A percentile compares a stretch with the other conserved stretches of the same genome.
Conservation (phyloP, 64 coral and sea anemone genomes). For the Porites lutea region DNA sequence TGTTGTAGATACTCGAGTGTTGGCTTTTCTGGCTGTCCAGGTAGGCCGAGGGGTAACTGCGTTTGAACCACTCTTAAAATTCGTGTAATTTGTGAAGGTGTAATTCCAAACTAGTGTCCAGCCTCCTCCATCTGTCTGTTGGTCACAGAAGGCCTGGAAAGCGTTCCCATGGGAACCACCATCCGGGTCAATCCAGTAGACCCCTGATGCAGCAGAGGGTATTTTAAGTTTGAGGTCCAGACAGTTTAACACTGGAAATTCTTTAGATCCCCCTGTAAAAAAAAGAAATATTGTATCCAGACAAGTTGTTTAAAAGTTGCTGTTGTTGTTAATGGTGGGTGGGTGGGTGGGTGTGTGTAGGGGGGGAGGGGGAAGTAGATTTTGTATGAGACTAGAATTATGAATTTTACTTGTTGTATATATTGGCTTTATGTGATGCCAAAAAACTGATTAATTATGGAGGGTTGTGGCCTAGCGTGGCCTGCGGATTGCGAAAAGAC, state of each 20-base stretch:
- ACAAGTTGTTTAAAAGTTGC: too few relatives aligned
- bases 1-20: conserved; percentile 34
- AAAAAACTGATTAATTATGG: too few relatives aligned
- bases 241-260: neutral
- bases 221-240: neutral
- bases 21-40: neutral
- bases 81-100: neutral
- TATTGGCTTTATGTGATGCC: too few relatives aligned
- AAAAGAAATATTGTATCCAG: too few relatives aligned
- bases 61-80: neutral
- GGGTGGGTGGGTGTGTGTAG: too few relatives aligned
- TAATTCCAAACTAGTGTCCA: conserved; percentile 44
- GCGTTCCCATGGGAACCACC: conserved; percentile 14
- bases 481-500: too few relatives aligned
- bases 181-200: conserved; percentile 49
- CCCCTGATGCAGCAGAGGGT: neutral
- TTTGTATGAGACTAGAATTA: too few relatives aligned
- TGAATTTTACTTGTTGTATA: too few relatives aligned
- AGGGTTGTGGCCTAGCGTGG: too few relatives aligned
- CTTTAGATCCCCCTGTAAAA: neutral
- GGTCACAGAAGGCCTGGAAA: conserved; percentile 34
- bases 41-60: conserved; percentile 42
- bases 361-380: too few relatives aligned
- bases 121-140: conserved; percentile 22
- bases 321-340: too few relatives aligned